Percentiles rank a stretch among this genome's conserved stretches.
phyloP scores from a whole-genome alignment of 2,797 vertebrate species.

The Neosilurus mollespiculum region DNA sequence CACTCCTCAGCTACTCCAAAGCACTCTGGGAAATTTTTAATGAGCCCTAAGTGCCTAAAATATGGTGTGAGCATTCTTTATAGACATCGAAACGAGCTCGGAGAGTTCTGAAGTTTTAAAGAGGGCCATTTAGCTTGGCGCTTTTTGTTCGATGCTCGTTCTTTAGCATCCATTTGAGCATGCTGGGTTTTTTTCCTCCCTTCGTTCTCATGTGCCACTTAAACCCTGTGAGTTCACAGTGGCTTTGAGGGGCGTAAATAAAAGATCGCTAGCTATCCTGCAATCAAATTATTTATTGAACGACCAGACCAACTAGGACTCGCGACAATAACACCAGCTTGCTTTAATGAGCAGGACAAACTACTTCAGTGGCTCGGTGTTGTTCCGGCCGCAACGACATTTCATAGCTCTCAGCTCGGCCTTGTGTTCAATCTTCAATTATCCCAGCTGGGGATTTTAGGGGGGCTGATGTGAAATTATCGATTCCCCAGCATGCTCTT shows the following conservation, averaged over 20 bases:
- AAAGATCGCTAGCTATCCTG: slow-evolving; percentile 27
- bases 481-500: background rate
- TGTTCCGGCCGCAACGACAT: background rate
- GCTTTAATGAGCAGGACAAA: slow-evolving; percentile 24
- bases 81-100: slow-evolving; percentile 69
- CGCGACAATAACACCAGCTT: slow-evolving; percentile 1
- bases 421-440: slow-evolving; percentile 54
- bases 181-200: background rate
- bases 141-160: slow-evolving; percentile 40
- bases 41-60: slow-evolving; percentile 81
- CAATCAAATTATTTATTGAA: slow-evolving; percentile 15
- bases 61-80: slow-evolving; percentile 70
- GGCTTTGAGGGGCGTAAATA: slow-evolving; percentile 37
- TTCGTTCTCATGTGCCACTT: slow-evolving; percentile 18
- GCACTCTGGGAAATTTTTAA: slow-evolving; percentile 78
- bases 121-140: slow-evolving; percentile 51
- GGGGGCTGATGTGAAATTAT: background rate
- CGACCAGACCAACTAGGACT: background rate
- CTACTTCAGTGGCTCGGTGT: background rate
- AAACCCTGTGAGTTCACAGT: slow-evolving; percentile 19
- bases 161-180: slow-evolving; percentile 34
- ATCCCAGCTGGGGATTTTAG: background rate
- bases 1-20: slow-evolving; percentile 65
- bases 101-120: slow-evolving; percentile 64
- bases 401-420: slow-evolving; percentile 18